A percentile compares a stretch with the other conserved stretches of the same genome.
phyloP scores from a whole-genome alignment of 1,140 invertebrate genomes.

The Temnothorax longispinosus region DNA sequence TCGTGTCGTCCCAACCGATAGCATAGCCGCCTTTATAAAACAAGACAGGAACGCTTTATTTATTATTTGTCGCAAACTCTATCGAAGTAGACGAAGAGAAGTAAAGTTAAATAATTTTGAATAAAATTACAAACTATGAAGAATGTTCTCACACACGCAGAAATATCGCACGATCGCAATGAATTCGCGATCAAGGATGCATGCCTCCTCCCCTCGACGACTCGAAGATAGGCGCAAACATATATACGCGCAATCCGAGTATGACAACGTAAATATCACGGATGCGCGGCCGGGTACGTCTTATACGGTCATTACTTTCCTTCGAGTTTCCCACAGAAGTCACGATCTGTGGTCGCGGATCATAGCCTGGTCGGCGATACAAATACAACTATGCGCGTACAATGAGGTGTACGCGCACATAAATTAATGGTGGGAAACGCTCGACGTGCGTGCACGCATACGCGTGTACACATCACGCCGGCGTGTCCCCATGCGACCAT shows the following conservation, averaged over 20 bases:
- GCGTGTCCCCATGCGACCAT: constrained; percentile 57
- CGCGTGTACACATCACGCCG: constrained; percentile 52
- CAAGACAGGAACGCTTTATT: background rate
- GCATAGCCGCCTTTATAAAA: background rate
- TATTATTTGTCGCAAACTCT: background rate
- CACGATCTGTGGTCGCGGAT: constrained; percentile 85
- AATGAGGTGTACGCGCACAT: constrained; percentile 66
- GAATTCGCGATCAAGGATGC: background rate
- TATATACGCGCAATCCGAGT: background rate
- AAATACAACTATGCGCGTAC: constrained; percentile 63
- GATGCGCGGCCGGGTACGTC: constrained; percentile 46
- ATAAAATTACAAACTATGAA: background rate
- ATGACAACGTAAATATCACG: constrained; percentile 61
- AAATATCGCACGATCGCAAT: background rate
- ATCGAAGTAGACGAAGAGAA: background rate
- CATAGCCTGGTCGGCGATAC: constrained; percentile 79
- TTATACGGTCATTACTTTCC: constrained; percentile 76
- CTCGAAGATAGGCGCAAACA: background rate
- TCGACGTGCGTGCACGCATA: constrained; percentile 40
- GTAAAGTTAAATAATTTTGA: background rate
- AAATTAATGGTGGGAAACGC: constrained; percentile 81
- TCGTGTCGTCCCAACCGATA: background rate
- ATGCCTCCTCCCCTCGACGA: background rate
- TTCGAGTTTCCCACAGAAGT: constrained; percentile 85
- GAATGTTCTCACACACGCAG: background rate